A percentile compares a stretch with the other conserved stretches of the same genome.
Evolutionary conservation across 2,113 vertebrate species (phyloP).

Genomic region (Solea solea): DNA sequence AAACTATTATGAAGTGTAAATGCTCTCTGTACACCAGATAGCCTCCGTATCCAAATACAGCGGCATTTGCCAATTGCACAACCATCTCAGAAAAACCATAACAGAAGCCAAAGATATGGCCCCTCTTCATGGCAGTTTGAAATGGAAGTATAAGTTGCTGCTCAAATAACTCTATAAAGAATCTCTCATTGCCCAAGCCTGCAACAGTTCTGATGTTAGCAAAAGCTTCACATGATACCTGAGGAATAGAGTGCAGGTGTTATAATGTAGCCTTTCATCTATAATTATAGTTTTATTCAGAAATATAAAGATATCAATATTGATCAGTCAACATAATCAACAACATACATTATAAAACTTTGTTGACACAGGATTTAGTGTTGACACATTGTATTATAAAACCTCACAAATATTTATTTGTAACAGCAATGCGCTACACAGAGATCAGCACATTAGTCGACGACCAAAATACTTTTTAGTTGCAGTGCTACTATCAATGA

Average conservation of each 20-base stretch:
- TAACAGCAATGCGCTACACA: no score
- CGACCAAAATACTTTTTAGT: no score
- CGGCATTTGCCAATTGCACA: slow-evolving; percentile 81
- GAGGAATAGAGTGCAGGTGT: slow-evolving; percentile 3
- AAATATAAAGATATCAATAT: neutral
- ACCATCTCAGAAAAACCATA: slow-evolving; percentile 82
- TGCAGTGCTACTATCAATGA: no score
- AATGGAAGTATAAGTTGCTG: slow-evolving; percentile 73
- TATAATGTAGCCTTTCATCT: neutral
- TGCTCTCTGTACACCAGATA: slow-evolving; percentile 78
- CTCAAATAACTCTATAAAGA: slow-evolving; percentile 78
- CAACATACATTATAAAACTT: no score
- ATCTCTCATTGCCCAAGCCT: slow-evolving; percentile 78
- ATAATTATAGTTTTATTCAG: neutral
- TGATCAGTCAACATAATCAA: no score
- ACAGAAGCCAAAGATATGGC: slow-evolving; percentile 77
- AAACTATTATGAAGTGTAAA: slow-evolving; percentile 77
- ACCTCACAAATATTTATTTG: no score
- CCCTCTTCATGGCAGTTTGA: slow-evolving; percentile 76
- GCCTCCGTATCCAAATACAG: slow-evolving; percentile 83
- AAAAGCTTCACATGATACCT: slow-evolving; percentile 84
- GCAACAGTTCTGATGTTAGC: slow-evolving; percentile 83
- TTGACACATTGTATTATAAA: no score
- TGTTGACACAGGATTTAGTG: no score
- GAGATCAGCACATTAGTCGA: no score